These are phyloP conservation scores for Meteorus colon DNA, from an alignment of 2,888 invertebrate species.

Conservation along the genomic window DNA sequence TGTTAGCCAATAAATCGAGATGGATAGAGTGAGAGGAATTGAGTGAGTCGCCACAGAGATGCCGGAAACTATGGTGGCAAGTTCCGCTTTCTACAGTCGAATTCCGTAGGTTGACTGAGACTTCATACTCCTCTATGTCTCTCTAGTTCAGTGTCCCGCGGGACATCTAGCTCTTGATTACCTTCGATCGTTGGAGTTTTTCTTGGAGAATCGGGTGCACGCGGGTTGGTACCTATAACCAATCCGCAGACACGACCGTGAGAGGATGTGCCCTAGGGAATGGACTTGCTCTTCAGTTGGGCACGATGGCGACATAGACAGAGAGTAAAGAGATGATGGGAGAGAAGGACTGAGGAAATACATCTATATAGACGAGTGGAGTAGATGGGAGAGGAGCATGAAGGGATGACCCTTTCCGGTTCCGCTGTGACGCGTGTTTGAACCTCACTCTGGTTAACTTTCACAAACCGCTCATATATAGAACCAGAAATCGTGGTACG, in stretches of 20 bases:
- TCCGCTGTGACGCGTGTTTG: constrained; percentile 23
- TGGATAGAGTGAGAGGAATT: background rate
- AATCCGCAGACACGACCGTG: constrained; percentile 25
- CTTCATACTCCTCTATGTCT: background rate
- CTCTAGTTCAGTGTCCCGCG: constrained; percentile 18
- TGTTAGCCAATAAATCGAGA: constrained; percentile 26
- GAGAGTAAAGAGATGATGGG: background rate
- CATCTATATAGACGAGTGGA: background rate
- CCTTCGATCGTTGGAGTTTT: constrained; percentile 45
- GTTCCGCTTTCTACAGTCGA: constrained; percentile 30
- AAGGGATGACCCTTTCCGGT: constrained; percentile 12
- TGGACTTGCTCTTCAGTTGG: constrained; percentile 18
- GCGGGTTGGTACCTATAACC: constrained; percentile 25
- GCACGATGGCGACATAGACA: background rate
- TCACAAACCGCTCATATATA: constrained; percentile 27
- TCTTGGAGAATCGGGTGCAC: constrained; percentile 21
- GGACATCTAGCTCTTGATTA: constrained; percentile 43
- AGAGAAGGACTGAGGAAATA: background rate
- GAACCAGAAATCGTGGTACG: background rate
- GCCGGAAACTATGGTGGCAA: constrained; percentile 20
- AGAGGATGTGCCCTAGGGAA: constrained; percentile 40
- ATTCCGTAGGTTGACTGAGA: constrained; percentile 25
- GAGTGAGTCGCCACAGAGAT: constrained; percentile 7
- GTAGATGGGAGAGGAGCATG: background rate
- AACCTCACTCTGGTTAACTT: constrained; percentile 19